These are phyloP conservation scores for Lordiphosa mommai DNA, from an alignment of 1,140 invertebrate genomes.

Conservation along the genomic window DNA sequence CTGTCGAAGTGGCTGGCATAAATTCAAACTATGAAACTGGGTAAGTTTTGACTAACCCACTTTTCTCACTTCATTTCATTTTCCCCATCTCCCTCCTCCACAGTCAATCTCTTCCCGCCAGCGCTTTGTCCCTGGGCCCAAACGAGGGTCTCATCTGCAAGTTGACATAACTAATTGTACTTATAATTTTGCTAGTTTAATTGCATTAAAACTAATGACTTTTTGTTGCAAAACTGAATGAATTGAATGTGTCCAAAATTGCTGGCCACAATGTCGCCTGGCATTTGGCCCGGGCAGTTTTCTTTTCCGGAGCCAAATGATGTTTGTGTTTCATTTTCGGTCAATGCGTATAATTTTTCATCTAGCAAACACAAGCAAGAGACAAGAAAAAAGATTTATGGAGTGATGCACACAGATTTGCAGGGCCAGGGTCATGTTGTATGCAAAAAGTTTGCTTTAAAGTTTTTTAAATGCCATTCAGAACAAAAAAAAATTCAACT, in stretches of 20 bases:
- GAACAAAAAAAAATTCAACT: slow-evolving; percentile 25
- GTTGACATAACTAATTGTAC: slow-evolving; percentile 29
- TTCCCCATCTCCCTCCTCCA: not conserved
- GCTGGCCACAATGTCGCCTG: slow-evolving; percentile 42
- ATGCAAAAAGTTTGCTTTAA: slow-evolving; percentile 18
- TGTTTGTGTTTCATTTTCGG: slow-evolving; percentile 30
- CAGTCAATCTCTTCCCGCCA: slow-evolving; percentile 53
- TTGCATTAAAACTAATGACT: slow-evolving; percentile 65
- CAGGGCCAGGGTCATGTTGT: not conserved
- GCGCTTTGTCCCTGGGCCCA: slow-evolving; percentile 39
- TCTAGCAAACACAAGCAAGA: slow-evolving; percentile 36
- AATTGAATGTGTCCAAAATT: slow-evolving; percentile 46
- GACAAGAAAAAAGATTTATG: slow-evolving; percentile 52
- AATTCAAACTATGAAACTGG: slow-evolving; percentile 77
- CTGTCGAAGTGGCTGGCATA: slow-evolving; percentile 79
- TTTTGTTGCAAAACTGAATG: slow-evolving; percentile 28
- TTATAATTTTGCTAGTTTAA: slow-evolving; percentile 38
- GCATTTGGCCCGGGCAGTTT: slow-evolving; percentile 33
- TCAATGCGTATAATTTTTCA: slow-evolving; percentile 60
- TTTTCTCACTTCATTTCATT: not conserved
- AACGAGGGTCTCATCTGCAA: slow-evolving; percentile 59
- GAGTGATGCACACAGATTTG: slow-evolving; percentile 8
- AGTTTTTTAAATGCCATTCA: slow-evolving; percentile 29
- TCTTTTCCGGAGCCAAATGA: not conserved
- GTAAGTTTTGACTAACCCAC: slow-evolving; percentile 70